Conservation (phyloP, 2,888 invertebrate species). For the Leptura quadrifasciata region DNA sequence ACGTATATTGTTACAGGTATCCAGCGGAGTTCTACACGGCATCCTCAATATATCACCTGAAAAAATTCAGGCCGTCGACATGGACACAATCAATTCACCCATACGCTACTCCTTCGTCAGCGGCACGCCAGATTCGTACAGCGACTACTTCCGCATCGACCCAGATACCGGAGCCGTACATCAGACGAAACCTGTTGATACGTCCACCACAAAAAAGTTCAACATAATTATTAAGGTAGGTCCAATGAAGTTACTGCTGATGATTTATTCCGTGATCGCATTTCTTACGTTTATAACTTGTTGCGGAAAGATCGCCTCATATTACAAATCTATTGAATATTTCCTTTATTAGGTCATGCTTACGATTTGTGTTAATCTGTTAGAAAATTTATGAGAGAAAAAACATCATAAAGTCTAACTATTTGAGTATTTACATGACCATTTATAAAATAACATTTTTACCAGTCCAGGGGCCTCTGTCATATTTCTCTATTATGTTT, state of each 20-base stretch:
- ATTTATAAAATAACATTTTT: too few relatives aligned
- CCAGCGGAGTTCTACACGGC: constrained; percentile 88
- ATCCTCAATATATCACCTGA: constrained; percentile 89
- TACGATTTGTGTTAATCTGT: too few relatives aligned
- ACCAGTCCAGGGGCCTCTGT: too few relatives aligned
- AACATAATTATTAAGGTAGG: constrained; percentile 86
- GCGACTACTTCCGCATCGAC: constrained; percentile 89
- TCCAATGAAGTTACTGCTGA: background rate
- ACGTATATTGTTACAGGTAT: constrained; percentile 76
- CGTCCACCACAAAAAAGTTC: constrained; percentile 85
- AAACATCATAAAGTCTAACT: too few relatives aligned
- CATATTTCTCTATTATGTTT: too few relatives aligned
- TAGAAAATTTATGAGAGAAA: too few relatives aligned
- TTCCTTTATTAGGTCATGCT: too few relatives aligned
- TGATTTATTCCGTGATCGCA: background rate
- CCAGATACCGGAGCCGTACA: constrained; percentile 86
- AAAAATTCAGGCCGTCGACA: constrained; percentile 92
- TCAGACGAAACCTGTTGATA: constrained; percentile 88
- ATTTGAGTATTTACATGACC: too few relatives aligned
- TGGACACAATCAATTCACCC: constrained; percentile 90
- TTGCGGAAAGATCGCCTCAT: background rate
- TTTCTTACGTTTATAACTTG: background rate
- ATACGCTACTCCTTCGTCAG: constrained; percentile 89
- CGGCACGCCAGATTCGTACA: constrained; percentile 86
- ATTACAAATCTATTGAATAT: too few relatives aligned